Conservation (phyloP, 2,888 invertebrate genomes). For the Hydriomena furcata region DNA sequence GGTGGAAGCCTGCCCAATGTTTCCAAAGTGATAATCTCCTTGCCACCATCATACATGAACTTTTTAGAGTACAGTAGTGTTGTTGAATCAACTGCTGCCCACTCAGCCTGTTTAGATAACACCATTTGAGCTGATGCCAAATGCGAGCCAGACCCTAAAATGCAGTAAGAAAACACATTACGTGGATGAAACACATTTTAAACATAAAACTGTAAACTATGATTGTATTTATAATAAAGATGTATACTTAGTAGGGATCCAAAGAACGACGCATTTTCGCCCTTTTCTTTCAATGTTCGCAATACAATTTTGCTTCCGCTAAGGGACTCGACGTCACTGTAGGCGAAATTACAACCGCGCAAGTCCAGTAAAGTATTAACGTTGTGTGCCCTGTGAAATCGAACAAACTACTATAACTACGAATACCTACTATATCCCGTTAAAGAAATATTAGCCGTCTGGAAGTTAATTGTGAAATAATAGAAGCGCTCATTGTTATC, state of each 20-base stretch:
- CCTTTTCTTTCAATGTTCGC: constrained; percentile 78
- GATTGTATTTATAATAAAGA: neutral
- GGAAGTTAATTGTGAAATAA: constrained; percentile 63
- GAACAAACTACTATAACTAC: constrained; percentile 15
- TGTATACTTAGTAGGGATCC: constrained; percentile 80
- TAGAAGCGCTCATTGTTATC: constrained; percentile 52
- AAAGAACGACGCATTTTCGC: constrained; percentile 85
- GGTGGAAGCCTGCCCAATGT: constrained; percentile 87
- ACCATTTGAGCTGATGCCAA: constrained; percentile 85
- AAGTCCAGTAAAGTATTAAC: constrained; percentile 82
- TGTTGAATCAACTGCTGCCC: constrained; percentile 86
- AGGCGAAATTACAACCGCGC: constrained; percentile 83
- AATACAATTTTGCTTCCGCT: constrained; percentile 82
- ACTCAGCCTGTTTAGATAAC: constrained; percentile 83
- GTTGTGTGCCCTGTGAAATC: constrained; percentile 74
- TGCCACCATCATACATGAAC: constrained; percentile 81
- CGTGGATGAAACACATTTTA: neutral
- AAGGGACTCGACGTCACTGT: constrained; percentile 78
- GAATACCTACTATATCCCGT: too few relatives aligned
- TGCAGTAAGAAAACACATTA: neutral
- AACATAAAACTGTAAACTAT: too few relatives aligned
- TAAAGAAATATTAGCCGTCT: constrained; percentile 51
- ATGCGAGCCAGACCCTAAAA: constrained; percentile 83
- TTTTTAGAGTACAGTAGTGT: constrained; percentile 80
- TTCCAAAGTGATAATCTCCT: constrained; percentile 81